Percentiles rank a stretch among this genome's conserved stretches.
These are phyloP conservation scores for Cairina moschata DNA, from an alignment of 2,113 vertebrate species.

Conservation along the genomic window DNA sequence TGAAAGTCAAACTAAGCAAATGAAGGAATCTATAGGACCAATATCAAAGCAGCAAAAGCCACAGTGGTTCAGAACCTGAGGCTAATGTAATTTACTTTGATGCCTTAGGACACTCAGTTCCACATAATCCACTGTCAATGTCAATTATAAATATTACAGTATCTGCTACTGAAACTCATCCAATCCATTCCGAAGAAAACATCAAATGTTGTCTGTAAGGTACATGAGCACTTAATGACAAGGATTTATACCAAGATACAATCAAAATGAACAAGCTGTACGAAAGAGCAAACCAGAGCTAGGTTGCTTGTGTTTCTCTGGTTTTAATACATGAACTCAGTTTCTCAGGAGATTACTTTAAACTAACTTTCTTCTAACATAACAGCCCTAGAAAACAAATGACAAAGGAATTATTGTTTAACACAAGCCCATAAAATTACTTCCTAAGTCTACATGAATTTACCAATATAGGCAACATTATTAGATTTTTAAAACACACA, in stretches of 20 bases:
- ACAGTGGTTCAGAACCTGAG: not conserved
- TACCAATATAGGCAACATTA: not conserved
- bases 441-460: not conserved
- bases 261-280: conserved; percentile 52
- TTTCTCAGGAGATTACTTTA: conserved; percentile 13
- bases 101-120: conserved; percentile 36
- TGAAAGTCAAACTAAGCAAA: not conserved
- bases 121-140: conserved; percentile 43
- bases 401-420: not conserved
- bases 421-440: not conserved
- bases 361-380: conserved; percentile 29
- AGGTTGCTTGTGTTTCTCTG: not conserved
- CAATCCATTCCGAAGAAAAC: conserved; percentile 51
- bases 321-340: not conserved
- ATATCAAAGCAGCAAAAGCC: not conserved
- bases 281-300: conserved; percentile 37
- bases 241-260: conserved; percentile 42
- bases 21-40: not conserved
- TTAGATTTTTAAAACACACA: not conserved
- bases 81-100: conserved; percentile 42
- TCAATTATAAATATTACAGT: conserved; percentile 57
- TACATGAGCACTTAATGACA: conserved; percentile 8
- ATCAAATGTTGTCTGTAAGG: conserved; percentile 34
- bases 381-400: not conserved
- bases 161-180: conserved; percentile 15